Evolutionary conservation across 30 jellyfish, hydroid and myxozoan species (phyloP).

Genomic region (Rhopilema esculentum): DNA sequence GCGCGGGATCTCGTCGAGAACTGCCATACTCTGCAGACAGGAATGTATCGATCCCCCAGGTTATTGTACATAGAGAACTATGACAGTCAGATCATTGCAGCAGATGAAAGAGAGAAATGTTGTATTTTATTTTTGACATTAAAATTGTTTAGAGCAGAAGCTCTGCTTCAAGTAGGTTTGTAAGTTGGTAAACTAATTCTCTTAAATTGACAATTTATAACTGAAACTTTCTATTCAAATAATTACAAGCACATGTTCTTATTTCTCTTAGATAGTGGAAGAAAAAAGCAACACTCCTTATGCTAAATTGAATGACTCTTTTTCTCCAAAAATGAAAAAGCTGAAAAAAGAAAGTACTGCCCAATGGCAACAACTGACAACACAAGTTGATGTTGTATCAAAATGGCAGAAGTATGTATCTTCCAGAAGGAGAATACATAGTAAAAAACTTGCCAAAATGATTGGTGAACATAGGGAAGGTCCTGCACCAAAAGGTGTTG

Average conservation of each 20-base stretch:
- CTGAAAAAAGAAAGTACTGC: background rate
- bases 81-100: too few species aligned
- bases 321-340: background rate
- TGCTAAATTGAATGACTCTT: background rate
- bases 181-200: too few species aligned
- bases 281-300: constrained; percentile 15
- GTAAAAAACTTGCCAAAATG: background rate
- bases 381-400: constrained; percentile 43
- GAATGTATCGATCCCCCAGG: too few species aligned
- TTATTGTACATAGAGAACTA: too few species aligned
- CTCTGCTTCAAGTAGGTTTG: too few species aligned
- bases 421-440: constrained; percentile 38
- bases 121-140: too few species aligned
- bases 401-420: constrained; percentile 70
- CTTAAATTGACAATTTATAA: too few species aligned
- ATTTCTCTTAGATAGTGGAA: background rate
- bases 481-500: constrained; percentile 64
- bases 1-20: too few species aligned
- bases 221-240: too few species aligned
- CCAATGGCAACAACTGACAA: constrained; percentile 52
- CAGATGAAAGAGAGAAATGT: too few species aligned
- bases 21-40: too few species aligned
- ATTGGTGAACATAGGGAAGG: constrained; percentile 39
- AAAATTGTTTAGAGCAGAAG: too few species aligned
- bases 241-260: background rate